phyloP scores from a whole-genome alignment of 2,797 vertebrate genomes.

The Esox lucius region DNA sequence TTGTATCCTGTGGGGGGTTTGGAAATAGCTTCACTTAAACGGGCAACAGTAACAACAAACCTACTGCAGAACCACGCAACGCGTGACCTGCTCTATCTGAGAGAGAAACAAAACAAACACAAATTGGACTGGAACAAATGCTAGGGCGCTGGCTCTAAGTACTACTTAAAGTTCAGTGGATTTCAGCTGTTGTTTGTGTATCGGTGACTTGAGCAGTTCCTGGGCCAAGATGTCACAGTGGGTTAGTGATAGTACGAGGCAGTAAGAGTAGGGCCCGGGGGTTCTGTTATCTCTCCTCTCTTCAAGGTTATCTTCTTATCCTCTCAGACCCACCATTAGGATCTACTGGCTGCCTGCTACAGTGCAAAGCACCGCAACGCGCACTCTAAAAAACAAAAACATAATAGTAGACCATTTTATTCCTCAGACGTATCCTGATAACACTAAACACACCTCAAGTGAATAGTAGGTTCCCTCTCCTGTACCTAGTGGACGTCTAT shows the following conservation, averaged over 20 bases:
- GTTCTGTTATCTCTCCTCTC: slow-evolving; percentile 60
- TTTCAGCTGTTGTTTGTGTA: slow-evolving; percentile 55
- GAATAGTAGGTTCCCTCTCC: slow-evolving; percentile 1
- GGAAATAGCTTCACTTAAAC: slow-evolving; percentile 35
- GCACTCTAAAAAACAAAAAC: neutral
- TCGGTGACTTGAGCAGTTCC: slow-evolving; percentile 53
- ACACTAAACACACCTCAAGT: slow-evolving; percentile 20
- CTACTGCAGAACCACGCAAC: neutral
- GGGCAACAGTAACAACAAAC: slow-evolving; percentile 41
- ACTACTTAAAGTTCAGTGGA: slow-evolving; percentile 49
- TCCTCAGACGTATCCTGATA: neutral
- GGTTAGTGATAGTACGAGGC: slow-evolving; percentile 67
- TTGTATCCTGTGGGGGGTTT: slow-evolving; percentile 63
- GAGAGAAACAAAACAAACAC: neutral
- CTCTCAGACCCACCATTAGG: slow-evolving; percentile 47
- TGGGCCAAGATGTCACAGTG: slow-evolving; percentile 68
- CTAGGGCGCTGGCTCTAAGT: slow-evolving; percentile 32
- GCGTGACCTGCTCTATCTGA: neutral
- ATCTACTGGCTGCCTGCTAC: slow-evolving; percentile 45
- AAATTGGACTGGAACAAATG: slow-evolving; percentile 22
- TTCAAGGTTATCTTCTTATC: slow-evolving; percentile 75
- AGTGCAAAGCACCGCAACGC: slow-evolving; percentile 41
- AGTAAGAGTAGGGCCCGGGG: slow-evolving; percentile 47
- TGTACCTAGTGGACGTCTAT: neutral
- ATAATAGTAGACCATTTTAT: slow-evolving; percentile 23